Evolutionary conservation across 2,888 invertebrate genomes (phyloP), one percentile per base, ranked within the genome.

Genomic region (Thelaira solivaga): DNA sequence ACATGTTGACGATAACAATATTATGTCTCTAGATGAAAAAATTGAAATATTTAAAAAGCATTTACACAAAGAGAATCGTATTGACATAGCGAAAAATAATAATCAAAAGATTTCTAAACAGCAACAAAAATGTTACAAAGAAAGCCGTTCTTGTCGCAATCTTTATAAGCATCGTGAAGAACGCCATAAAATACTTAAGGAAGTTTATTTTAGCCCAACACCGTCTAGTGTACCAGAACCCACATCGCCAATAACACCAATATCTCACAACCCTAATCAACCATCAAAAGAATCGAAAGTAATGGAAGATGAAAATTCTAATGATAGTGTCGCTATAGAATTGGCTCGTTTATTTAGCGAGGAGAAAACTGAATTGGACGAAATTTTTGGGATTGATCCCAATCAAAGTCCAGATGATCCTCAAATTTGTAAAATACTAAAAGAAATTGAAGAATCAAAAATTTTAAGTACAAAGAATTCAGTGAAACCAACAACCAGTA

Each of bases 311-410:
- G 65, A 76, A 11, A 45, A 73, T 69, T 49, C 65, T 6, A 69
- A 75, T 47, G 73, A 78, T 49, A 78, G 78, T 53, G 69, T 88
- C 3, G 85, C 82, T 0, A 78, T 82, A 45, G 87, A 87, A 61
- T 59, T 88, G 61, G 86, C 85, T 7, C 80, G 83, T 47, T 55
- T 88, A 0, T 88, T 88, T 81, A 84, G 84, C 2, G 86, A 82
- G 31, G 83, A 83, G 4, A 80, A 83, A 31, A 83, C 83, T 2
- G 85, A 87, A 73, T 55, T 86, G 3, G 86, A 86, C 78, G 85
- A 87, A 24, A 82, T 88, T 29, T 88, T 88, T 77, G 88, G 88
- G 6, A 84, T 86, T 41, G 81, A 83, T 55, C 73, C 80, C 10
- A 81, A 82, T 26, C 79, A 81, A 4, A 80, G 81, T 18, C 75